A percentile compares a stretch with the other conserved stretches of the same genome.
Conservation (phyloP, 2,888 invertebrate genomes). For the Geotrupes spiniger region DNA sequence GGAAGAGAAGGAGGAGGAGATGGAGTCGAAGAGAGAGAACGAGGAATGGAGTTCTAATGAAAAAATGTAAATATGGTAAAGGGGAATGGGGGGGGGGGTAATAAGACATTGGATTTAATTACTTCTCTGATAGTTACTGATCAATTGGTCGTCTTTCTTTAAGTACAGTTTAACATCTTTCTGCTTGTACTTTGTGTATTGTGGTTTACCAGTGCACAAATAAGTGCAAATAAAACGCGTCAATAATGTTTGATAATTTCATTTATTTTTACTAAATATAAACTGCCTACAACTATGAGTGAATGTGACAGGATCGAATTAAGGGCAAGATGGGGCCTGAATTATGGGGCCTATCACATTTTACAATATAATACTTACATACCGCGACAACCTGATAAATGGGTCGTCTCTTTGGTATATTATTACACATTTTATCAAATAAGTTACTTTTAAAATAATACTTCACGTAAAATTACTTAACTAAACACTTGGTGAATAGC, state of each 20-base stretch:
- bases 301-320: constrained; percentile 51
- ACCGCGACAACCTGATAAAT: constrained; percentile 46
- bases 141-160: no score
- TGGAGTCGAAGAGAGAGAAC: no score
- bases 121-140: no score
- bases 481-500: constrained; percentile 30
- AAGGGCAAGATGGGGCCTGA: constrained; percentile 49
- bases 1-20: no score
- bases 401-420: constrained; percentile 51
- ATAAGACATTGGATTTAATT: no score
- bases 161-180: no score
- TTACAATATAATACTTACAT: constrained; percentile 50
- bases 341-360: constrained; percentile 52
- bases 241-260: constrained; percentile 28
- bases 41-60: no score
- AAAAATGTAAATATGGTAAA: no score
- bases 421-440: constrained; percentile 52
- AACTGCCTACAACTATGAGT: constrained; percentile 52
- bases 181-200: no score
- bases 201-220: no score
- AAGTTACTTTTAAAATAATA: constrained; percentile 39
- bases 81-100: no score
- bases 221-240: no score
- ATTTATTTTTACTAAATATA: constrained; percentile 52
- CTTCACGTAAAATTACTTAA: constrained; percentile 26